Conservation (phyloP, 64 coral and sea anemone species). For the Montipora sp. region DNA sequence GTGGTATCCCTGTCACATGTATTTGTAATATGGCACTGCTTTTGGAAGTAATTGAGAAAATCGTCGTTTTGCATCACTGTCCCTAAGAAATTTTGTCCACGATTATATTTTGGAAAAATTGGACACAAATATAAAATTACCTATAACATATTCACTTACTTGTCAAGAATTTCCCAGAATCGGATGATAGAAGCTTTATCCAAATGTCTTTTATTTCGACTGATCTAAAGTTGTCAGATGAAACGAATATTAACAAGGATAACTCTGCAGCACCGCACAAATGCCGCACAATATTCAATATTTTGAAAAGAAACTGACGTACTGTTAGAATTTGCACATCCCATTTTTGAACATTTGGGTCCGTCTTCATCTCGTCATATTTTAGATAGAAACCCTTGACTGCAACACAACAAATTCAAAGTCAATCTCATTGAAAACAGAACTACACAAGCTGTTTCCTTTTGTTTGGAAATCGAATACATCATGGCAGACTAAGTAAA, state of each 20-base stretch:
- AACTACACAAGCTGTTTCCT: neutral
- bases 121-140: too few species aligned
- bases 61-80: too few species aligned
- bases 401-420: conserved; percentile 28
- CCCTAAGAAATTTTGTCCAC: too few species aligned
- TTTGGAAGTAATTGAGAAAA: too few species aligned
- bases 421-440: neutral
- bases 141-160: conserved; percentile 72
- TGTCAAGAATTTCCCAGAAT: conserved; percentile 97
- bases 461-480: too few species aligned
- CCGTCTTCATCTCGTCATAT: conserved; percentile 98
- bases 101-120: too few species aligned
- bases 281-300: too few species aligned
- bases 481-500: too few species aligned
- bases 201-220: conserved; percentile 96
- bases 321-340: conserved; percentile 95
- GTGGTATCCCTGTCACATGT: too few species aligned
- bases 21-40: too few species aligned
- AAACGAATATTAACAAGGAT: neutral
- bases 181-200: conserved; percentile 95
- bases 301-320: conserved; percentile 19
- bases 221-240: conserved; percentile 64
- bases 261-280: too few species aligned
- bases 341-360: conserved; percentile 96
- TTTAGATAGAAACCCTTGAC: conserved; percentile 93